Percentiles rank a stretch among this genome's conserved stretches.
These are phyloP conservation scores for Conomelus anceps DNA, from an alignment of 2,888 invertebrate genomes.

Conservation along the genomic window DNA sequence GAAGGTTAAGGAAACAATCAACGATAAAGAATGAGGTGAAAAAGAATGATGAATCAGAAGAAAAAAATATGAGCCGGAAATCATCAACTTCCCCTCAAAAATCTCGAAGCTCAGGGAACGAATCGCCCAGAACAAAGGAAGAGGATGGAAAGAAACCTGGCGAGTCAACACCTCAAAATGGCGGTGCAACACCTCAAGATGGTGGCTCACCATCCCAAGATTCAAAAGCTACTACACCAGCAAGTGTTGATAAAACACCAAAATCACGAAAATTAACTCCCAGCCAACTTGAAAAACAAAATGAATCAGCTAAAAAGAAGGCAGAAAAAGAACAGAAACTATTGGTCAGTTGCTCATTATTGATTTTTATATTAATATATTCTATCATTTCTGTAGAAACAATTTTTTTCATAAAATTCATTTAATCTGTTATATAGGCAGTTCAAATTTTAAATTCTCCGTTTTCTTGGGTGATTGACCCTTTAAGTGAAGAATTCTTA, in stretches of 20 bases:
- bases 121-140: not conserved
- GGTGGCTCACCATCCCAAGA: no score
- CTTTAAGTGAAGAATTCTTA: no score
- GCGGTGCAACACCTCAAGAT: no score
- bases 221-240: not conserved
- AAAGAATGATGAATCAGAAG: not conserved
- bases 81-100: not conserved
- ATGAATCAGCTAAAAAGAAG: conserved; percentile 13
- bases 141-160: not conserved
- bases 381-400: no score
- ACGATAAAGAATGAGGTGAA: not conserved
- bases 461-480: no score
- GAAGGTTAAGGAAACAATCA: not conserved
- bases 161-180: no score
- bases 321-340: not conserved
- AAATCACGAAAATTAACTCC: not conserved
- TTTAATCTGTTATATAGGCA: no score
- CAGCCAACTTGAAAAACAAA: not conserved
- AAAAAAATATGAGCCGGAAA: not conserved
- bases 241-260: not conserved
- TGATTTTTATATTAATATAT: not conserved
- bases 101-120: not conserved
- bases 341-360: not conserved
- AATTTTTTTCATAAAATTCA: no score
- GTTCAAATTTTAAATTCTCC: no score